Evolutionary conservation across 2,888 invertebrate genomes (phyloP).

Genomic region (Sicus ferrugineus): DNA sequence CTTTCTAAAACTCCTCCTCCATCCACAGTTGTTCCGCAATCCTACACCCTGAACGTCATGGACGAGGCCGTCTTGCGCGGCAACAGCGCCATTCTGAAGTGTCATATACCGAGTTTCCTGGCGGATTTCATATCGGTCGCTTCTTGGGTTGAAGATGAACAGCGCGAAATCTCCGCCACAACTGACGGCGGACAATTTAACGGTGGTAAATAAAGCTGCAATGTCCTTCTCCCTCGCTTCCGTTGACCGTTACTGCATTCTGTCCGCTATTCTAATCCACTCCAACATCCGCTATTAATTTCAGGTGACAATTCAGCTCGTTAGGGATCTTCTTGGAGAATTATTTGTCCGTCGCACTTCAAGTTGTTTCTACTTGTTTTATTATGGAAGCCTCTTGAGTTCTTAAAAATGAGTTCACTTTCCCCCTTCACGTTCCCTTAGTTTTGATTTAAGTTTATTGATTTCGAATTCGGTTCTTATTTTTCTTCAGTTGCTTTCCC

Average conservation of each 20-base stretch:
- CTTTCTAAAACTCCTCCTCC: constrained; percentile 31
- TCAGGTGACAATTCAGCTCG: neutral
- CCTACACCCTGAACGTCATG: constrained; percentile 89
- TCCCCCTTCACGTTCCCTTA: constrained; percentile 39
- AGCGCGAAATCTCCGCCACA: constrained; percentile 66
- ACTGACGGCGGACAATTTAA: constrained; percentile 47
- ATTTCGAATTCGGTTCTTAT: neutral
- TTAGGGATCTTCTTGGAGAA: neutral
- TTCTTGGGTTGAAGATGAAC: constrained; percentile 86
- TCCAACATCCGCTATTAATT: constrained; percentile 6
- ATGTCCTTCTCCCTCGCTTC: constrained; percentile 14
- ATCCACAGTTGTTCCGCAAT: constrained; percentile 84
- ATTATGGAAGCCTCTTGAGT: constrained; percentile 26
- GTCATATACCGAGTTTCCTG: constrained; percentile 92
- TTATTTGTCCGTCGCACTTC: constrained; percentile 13
- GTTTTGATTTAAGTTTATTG: constrained; percentile 21
- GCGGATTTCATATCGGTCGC: constrained; percentile 87
- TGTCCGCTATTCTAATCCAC: neutral
- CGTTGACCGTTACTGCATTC: neutral
- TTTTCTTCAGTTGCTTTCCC: constrained; percentile 29
- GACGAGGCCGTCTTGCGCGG: constrained; percentile 90
- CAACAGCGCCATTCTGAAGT: constrained; percentile 90
- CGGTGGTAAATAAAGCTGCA: constrained; percentile 45
- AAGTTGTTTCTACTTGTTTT: constrained; percentile 23
- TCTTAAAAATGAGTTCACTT: constrained; percentile 43